These are phyloP conservation scores for Enchytraeus crypticus DNA, from an alignment of 2,888 invertebrate genomes.

Conservation along the genomic window DNA sequence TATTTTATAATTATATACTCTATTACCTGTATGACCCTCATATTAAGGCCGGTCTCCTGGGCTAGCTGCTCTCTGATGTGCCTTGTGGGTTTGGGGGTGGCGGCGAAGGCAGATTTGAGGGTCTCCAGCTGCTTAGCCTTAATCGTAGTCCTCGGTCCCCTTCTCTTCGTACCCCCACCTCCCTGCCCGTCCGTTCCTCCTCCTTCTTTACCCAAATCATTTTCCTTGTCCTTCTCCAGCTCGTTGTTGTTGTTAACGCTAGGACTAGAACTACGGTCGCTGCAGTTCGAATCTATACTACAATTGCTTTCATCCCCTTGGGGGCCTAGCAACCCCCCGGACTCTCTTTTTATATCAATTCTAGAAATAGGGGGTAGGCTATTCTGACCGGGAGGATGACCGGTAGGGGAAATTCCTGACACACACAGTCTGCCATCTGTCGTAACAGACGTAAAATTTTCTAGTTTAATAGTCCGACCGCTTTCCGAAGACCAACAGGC, in stretches of 20 bases:
- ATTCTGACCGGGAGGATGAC: no score
- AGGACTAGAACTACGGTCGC: background rate
- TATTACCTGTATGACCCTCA: conserved; percentile 99
- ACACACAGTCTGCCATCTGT: no score
- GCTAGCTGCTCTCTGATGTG: conserved; percentile 98
- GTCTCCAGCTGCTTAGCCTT: conserved; percentile 99
- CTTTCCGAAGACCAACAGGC: background rate
- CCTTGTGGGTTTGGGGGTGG: conserved; percentile 96
- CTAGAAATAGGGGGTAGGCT: no score
- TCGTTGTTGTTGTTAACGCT: conserved; percentile 6
- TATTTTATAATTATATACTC: no score
- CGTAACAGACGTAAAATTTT: no score
- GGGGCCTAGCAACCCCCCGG: no score
- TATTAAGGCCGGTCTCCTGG: conserved; percentile 97
- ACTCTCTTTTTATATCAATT: no score
- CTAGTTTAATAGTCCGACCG: no score
- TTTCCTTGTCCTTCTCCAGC: conserved; percentile 18
- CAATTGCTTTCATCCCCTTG: conserved; percentile 31
- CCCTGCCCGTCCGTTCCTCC: background rate
- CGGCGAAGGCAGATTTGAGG: conserved; percentile 93
- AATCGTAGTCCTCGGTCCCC: conserved; percentile 96
- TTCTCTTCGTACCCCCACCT: conserved; percentile 37
- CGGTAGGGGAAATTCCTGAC: no score
- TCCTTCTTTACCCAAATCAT: background rate
- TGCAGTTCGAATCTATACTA: conserved; percentile 8